Conservation (phyloP, 2,888 invertebrate species). For the Mongoloraphidia duomilia region DNA sequence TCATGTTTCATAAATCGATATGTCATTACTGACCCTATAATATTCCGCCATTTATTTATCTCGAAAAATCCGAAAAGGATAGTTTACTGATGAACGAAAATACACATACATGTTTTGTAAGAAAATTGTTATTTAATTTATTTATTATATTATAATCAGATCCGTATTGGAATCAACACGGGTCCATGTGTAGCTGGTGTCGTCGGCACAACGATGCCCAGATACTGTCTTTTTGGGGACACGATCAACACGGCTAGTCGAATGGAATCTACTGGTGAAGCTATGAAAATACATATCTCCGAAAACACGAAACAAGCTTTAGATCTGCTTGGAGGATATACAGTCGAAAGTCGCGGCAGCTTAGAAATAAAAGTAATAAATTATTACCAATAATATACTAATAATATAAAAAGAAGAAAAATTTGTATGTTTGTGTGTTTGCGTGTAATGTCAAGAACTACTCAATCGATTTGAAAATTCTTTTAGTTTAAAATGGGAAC, state of each 20-base stretch:
- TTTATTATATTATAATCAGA: conserved; percentile 21
- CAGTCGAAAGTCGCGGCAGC: conserved; percentile 56
- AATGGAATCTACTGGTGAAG: conserved; percentile 66
- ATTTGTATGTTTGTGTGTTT: too few species aligned
- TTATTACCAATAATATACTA: background rate
- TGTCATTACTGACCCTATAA: background rate
- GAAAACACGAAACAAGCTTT: conserved; percentile 51
- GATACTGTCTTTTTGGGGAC: conserved; percentile 72
- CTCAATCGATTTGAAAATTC: too few species aligned
- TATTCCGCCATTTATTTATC: background rate
- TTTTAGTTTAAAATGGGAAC: too few species aligned
- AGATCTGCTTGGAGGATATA: conserved; percentile 55
- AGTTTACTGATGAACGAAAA: too few species aligned
- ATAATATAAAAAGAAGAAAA: conserved; percentile 7
- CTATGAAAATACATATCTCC: conserved; percentile 63
- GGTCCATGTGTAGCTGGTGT: conserved; percentile 72
- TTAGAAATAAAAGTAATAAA: conserved; percentile 52
- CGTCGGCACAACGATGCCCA: conserved; percentile 69
- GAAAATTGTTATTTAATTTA: background rate
- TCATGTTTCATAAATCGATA: too few species aligned
- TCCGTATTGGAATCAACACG: conserved; percentile 23
- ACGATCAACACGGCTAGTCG: conserved; percentile 70
- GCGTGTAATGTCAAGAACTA: too few species aligned
- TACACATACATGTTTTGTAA: too few species aligned
- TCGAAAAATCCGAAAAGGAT: too few species aligned